Evolutionary conservation across 2,888 invertebrate genomes (phyloP).

Genomic region (Mythimna loreyi): DNA sequence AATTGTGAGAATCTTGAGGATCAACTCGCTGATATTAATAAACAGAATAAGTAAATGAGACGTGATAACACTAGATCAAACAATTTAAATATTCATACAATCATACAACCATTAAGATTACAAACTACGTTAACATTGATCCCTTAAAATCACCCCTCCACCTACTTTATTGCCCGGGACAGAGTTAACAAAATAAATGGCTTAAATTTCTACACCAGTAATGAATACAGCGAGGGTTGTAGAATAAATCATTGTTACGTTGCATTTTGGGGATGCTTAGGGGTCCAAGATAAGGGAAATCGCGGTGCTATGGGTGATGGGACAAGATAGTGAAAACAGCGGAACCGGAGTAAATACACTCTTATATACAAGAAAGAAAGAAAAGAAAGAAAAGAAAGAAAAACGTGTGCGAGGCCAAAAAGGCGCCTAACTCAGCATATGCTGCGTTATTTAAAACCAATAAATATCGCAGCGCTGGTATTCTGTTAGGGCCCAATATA

Average conservation of each 20-base stretch:
- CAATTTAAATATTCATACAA: constrained; percentile 39
- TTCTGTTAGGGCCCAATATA: no score
- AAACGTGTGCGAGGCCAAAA: no score
- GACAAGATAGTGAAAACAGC: not conserved
- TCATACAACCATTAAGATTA: constrained; percentile 79
- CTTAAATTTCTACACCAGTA: constrained; percentile 91
- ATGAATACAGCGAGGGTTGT: constrained; percentile 89
- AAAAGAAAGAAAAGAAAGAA: no score
- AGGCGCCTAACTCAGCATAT: no score
- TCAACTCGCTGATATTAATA: no score
- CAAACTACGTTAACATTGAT: constrained; percentile 76
- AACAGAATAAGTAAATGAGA: not conserved
- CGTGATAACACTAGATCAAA: not conserved
- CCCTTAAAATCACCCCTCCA: constrained; percentile 78
- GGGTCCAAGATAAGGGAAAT: constrained; percentile 33
- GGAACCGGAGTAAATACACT: not conserved
- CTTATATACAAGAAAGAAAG: no score
- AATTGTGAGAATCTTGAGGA: no score
- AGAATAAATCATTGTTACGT: constrained; percentile 89
- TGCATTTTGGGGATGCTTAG: constrained; percentile 83
- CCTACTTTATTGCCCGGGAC: constrained; percentile 85
- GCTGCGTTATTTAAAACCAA: no score
- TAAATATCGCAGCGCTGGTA: no score
- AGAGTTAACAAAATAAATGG: constrained; percentile 91
- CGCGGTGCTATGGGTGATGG: constrained; percentile 26